Conservation (phyloP, 2,888 invertebrate species). For the Amiota minor region DNA sequence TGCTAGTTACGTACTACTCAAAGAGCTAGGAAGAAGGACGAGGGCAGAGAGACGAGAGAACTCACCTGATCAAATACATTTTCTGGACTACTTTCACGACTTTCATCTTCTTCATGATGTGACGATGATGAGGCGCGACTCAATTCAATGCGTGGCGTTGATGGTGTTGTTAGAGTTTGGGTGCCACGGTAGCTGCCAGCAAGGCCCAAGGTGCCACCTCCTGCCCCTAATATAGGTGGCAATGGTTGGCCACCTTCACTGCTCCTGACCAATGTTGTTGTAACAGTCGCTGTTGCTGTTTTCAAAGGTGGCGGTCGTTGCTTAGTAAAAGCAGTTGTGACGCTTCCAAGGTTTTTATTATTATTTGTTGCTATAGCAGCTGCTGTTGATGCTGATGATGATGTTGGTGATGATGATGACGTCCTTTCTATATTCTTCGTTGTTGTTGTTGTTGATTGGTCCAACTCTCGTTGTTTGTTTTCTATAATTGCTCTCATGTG, state of each 20-base stretch:
- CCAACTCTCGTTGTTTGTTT: constrained; percentile 6
- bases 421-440: neutral
- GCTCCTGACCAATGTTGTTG: constrained; percentile 61
- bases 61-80: constrained; percentile 83
- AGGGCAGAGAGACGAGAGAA: neutral
- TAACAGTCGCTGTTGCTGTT: constrained; percentile 57
- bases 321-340: constrained; percentile 52
- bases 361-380: constrained; percentile 34
- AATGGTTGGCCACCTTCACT: constrained; percentile 58
- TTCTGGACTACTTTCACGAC: constrained; percentile 88
- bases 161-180: constrained; percentile 76
- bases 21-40: neutral
- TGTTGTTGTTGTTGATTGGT: neutral
- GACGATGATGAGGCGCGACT: constrained; percentile 92
- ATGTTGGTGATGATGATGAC: constrained; percentile 28
- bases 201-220: neutral
- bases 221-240: constrained; percentile 26
- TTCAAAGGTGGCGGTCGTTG: constrained; percentile 72
- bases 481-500: constrained; percentile 25
- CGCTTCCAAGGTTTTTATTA: constrained; percentile 31
- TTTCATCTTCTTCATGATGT: constrained; percentile 84
- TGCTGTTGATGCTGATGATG: constrained; percentile 36
- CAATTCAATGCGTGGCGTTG: constrained; percentile 90
- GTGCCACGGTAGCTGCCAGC: constrained; percentile 54
- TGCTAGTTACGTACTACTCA: neutral